Evolutionary conservation across 1,140 invertebrate species (phyloP).

Genomic region (Choristoneura fumiferana): DNA sequence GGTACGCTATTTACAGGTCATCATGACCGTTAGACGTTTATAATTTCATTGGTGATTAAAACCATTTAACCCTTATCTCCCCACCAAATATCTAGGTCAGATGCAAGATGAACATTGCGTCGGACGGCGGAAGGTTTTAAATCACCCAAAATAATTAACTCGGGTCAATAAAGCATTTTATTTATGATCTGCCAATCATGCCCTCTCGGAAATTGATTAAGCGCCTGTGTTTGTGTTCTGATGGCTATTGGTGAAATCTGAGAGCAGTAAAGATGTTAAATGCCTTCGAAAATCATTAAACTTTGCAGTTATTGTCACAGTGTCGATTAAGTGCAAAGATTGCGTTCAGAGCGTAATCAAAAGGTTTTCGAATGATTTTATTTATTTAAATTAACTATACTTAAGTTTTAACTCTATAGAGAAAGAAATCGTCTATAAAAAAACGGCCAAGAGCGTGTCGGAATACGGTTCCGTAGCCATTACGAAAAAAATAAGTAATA

Average conservation of each 20-base stretch:
- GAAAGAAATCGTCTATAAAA: too few species aligned
- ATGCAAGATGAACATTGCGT: conserved; percentile 22
- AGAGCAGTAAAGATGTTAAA: background rate
- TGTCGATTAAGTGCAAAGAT: conserved; percentile 6
- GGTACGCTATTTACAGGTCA: conserved; percentile 16
- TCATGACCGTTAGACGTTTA: conserved; percentile 19
- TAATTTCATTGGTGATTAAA: conserved; percentile 21
- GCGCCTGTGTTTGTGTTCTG: background rate
- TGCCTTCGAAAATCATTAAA: conserved; percentile 1
- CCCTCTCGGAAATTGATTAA: conserved; percentile 23
- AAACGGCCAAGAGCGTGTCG: too few species aligned
- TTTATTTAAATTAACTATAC: too few species aligned
- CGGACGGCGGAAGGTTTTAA: conserved; percentile 23
- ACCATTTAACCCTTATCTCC: conserved; percentile 21
- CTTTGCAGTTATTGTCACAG: background rate
- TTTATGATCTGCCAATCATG: conserved; percentile 24
- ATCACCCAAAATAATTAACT: conserved; percentile 29
- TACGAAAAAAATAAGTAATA: too few species aligned
- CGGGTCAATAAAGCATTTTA: conserved; percentile 30
- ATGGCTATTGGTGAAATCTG: conserved; percentile 5
- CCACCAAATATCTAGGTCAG: conserved; percentile 24
- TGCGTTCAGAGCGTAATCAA: background rate
- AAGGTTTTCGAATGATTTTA: too few species aligned
- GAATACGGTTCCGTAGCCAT: too few species aligned
- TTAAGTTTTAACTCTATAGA: too few species aligned